These are phyloP conservation scores for Dipodomys stephensi DNA, from an alignment of 2,113 vertebrate species.

Conservation along the genomic window DNA sequence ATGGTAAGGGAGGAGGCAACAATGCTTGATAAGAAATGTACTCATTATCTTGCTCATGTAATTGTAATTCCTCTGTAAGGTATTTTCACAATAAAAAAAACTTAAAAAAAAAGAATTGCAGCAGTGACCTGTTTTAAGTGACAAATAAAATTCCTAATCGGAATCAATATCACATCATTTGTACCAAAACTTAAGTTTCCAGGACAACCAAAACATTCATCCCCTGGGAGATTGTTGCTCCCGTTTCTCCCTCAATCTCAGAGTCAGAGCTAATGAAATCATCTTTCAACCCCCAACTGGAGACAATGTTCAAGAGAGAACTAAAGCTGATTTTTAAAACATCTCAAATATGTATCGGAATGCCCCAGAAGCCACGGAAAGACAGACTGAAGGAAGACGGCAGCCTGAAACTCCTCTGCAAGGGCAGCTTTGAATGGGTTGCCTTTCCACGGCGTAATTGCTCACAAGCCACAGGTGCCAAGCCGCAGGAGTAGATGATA, in stretches of 20 bases:
- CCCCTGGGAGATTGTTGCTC: neutral
- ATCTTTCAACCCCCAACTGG: neutral
- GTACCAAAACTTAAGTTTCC: neutral
- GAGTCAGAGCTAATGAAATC: conserved; percentile 23
- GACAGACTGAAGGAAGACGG: neutral
- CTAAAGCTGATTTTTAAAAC: neutral
- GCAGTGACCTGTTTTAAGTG: neutral
- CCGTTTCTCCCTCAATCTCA: neutral
- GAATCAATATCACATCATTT: conserved; percentile 17
- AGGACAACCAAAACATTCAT: neutral
- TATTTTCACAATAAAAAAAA: too few relatives aligned
- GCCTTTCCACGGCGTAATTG: conserved; percentile 6
- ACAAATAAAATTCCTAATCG: conserved; percentile 9
- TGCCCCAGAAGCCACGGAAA: neutral
- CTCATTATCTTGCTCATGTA: too few relatives aligned
- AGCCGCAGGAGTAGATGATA: conserved; percentile 42
- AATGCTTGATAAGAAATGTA: too few relatives aligned
- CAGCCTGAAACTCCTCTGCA: neutral
- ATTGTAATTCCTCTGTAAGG: too few relatives aligned
- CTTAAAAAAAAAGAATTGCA: neutral
- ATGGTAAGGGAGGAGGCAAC: too few relatives aligned
- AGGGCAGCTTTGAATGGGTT: neutral
- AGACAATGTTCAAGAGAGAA: neutral
- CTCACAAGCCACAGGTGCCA: conserved; percentile 71
- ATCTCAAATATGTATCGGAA: rapidly evolving